Evolutionary conservation across 2,113 vertebrate species (phyloP).

Genomic region (Elephas maximus): DNA sequence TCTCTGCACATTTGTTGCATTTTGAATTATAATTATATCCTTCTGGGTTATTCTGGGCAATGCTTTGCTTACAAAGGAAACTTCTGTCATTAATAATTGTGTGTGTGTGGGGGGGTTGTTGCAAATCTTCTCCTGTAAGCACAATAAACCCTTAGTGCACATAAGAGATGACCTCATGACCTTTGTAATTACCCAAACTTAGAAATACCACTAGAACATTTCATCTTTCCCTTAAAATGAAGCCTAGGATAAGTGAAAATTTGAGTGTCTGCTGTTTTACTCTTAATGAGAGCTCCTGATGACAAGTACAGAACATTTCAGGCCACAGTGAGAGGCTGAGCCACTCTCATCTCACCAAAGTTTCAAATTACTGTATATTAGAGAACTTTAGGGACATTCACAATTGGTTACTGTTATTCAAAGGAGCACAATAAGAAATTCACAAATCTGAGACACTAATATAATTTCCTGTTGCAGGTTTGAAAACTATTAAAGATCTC

Average conservation of each 20-base stretch:
- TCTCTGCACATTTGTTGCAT: constrained; percentile 39
- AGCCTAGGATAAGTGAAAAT: constrained; percentile 4
- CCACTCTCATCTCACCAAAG: not conserved
- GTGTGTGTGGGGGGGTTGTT: not conserved
- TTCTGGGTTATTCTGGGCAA: not conserved
- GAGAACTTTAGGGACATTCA: constrained; percentile 22
- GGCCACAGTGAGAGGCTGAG: not conserved
- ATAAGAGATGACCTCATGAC: not conserved
- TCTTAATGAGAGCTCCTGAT: not conserved
- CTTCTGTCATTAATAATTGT: not conserved
- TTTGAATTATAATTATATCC: constrained; percentile 50
- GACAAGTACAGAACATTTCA: not conserved
- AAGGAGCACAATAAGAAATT: not conserved
- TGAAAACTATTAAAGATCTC: constrained; percentile 53
- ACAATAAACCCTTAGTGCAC: not conserved
- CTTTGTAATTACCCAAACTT: not conserved
- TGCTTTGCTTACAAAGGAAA: constrained; percentile 54
- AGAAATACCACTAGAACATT: not conserved
- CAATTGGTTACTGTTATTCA: constrained; percentile 34
- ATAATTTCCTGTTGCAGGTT: constrained; percentile 12
- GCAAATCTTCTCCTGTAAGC: not conserved
- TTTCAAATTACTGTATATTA: not conserved
- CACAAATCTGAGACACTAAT: constrained; percentile 41
- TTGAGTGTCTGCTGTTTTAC: not conserved
- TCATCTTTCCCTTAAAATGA: constrained; percentile 13